phyloP scores from a whole-genome alignment of 2,888 invertebrate genomes.

The Adineta ricciae region DNA sequence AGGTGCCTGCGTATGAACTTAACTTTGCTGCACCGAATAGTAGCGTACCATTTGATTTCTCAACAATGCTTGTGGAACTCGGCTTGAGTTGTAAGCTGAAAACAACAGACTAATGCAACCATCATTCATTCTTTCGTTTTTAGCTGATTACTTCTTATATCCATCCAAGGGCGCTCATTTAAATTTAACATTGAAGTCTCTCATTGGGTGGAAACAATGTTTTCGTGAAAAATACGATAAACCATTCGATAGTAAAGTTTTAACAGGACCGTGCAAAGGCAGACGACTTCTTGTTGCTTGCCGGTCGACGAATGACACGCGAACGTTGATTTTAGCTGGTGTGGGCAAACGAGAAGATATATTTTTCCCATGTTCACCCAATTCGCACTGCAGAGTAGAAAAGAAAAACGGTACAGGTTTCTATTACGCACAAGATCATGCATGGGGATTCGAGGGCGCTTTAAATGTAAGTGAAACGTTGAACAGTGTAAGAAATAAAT shows the following conservation, averaged over 20 bases:
- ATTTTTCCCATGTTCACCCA: background rate
- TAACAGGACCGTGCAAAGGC: background rate
- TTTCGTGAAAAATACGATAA: background rate
- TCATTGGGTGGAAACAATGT: background rate
- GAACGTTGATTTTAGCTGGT: background rate
- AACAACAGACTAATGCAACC: background rate
- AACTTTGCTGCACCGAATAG: background rate
- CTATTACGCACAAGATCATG: background rate
- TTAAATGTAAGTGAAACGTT: background rate
- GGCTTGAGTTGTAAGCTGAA: background rate
- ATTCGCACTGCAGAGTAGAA: background rate
- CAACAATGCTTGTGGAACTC: background rate
- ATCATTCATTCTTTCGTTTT: background rate
- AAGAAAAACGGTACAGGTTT: background rate
- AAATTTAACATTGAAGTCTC: background rate
- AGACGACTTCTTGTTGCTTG: background rate
- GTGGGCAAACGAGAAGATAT: background rate
- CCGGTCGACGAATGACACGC: background rate
- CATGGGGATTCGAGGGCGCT: background rate
- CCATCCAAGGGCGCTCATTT: background rate
- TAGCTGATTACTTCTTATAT: background rate
- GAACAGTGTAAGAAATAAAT: too few species aligned
- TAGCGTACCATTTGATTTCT: background rate
- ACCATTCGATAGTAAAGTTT: background rate
- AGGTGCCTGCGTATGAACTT: background rate